These are phyloP conservation scores for Crotophaga sulcirostris DNA, from an alignment of 2,113 vertebrate species.

Conservation along the genomic window DNA sequence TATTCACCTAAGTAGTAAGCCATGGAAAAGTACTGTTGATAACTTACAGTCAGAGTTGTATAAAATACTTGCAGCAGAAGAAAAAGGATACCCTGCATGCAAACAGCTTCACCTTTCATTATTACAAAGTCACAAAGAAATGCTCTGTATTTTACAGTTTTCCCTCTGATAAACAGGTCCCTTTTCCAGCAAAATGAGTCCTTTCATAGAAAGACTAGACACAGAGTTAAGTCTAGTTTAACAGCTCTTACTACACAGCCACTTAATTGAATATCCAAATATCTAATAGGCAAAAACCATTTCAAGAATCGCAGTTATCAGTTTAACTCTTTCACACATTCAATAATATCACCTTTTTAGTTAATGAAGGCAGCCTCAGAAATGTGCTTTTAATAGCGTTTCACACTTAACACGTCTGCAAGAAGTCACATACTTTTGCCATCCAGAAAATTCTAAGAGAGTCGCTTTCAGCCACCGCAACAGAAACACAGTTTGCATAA, in stretches of 20 bases:
- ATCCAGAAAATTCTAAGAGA: not conserved
- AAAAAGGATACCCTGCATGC: not conserved
- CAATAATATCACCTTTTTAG: not conserved
- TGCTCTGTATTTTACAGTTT: not conserved
- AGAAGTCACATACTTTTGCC: not conserved
- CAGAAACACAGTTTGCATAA: not conserved
- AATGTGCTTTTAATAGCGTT: not conserved
- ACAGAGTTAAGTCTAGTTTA: not conserved
- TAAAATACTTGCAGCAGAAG: not conserved
- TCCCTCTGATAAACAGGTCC: not conserved
- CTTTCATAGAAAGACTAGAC: not conserved
- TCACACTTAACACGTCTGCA: accelerated
- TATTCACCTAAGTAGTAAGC: not conserved
- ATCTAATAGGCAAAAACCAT: not conserved
- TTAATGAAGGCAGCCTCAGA: not conserved
- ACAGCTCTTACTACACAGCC: not conserved
- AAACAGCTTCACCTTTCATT: not conserved
- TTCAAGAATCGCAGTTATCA: not conserved
- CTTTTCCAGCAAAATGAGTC: not conserved
- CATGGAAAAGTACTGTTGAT: not conserved
- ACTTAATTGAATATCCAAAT: not conserved
- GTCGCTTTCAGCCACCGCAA: not conserved
- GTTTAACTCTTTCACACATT: not conserved
- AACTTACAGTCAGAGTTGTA: not conserved
- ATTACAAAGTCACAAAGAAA: not conserved